Percentiles rank a stretch among this genome's conserved stretches.
Evolutionary conservation across 2,797 vertebrate species (phyloP).

Genomic region (Podarcis lilfordi): DNA sequence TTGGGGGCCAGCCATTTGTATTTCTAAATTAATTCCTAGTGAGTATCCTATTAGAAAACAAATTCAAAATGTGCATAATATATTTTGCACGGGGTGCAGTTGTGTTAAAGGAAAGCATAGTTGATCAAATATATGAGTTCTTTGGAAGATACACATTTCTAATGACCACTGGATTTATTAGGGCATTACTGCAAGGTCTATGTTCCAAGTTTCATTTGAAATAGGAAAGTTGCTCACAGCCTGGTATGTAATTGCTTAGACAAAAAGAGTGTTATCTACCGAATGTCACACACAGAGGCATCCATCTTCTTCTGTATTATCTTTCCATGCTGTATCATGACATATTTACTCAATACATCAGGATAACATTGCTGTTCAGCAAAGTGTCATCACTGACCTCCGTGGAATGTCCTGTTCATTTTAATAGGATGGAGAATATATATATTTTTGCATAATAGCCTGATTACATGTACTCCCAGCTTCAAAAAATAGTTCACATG

Average conservation of each 20-base stretch:
- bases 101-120: background rate
- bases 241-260: background rate
- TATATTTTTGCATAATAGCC: slow-evolving; percentile 13
- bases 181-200: background rate
- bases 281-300: background rate
- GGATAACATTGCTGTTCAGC: background rate
- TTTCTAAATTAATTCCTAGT: background rate
- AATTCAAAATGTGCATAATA: background rate
- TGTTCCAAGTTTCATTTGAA: background rate
- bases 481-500: slow-evolving; percentile 22
- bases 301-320: background rate
- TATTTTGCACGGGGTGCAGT: background rate
- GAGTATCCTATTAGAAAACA: background rate
- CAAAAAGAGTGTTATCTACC: slow-evolving; percentile 29
- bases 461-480: slow-evolving; percentile 25
- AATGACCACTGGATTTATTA: rapidly evolving
- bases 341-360: slow-evolving; percentile 33
- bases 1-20: background rate
- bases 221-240: slow-evolving; percentile 3
- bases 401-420: slow-evolving; percentile 1
- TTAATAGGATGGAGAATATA: background rate
- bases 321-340: background rate
- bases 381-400: slow-evolving; percentile 12
- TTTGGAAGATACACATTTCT: background rate
- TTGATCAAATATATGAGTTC: background rate